Conservation (phyloP, 2,797 vertebrate genomes). For the Hephaestus fuliginosus region DNA sequence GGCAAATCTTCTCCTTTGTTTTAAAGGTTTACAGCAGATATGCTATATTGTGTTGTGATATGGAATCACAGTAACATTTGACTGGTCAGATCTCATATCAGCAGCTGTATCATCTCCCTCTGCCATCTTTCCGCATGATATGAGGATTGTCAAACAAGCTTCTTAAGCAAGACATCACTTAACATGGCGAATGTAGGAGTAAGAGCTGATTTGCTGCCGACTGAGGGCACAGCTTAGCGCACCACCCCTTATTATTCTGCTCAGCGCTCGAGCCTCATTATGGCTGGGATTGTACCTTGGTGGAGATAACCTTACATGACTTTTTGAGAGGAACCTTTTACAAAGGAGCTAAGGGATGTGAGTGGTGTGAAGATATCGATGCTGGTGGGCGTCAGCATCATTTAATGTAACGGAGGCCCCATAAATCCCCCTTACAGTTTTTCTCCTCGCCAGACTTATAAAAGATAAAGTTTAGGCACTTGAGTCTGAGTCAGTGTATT, state of each 20-base stretch:
- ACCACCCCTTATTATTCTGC: slow-evolving; percentile 64
- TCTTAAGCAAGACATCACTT: slow-evolving; percentile 56
- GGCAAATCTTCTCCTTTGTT: background rate
- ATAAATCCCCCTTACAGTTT: slow-evolving; percentile 32
- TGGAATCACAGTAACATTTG: slow-evolving; percentile 14
- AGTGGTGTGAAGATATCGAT: slow-evolving; percentile 51
- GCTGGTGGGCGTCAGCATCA: slow-evolving; percentile 49
- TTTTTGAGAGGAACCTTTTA: slow-evolving; percentile 66
- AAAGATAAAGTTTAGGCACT: slow-evolving; percentile 8
- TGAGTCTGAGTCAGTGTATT: slow-evolving; percentile 11
- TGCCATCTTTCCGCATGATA: slow-evolving; percentile 8
- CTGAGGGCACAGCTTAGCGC: slow-evolving; percentile 60
- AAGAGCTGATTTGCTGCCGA: slow-evolving; percentile 52
- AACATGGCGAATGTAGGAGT: slow-evolving; percentile 45
- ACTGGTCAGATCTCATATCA: slow-evolving; percentile 43
- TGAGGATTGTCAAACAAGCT: slow-evolving; percentile 47
- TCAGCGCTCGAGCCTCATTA: slow-evolving; percentile 68
- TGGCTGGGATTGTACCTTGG: slow-evolving; percentile 62
- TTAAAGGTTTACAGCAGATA: slow-evolving; percentile 9
- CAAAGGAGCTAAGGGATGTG: slow-evolving; percentile 57
- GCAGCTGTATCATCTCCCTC: slow-evolving; percentile 20
- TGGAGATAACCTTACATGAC: slow-evolving; percentile 76
- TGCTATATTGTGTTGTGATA: slow-evolving; percentile 1
- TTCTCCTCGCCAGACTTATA: background rate
- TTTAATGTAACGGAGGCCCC: slow-evolving; percentile 27